phyloP scores from a whole-genome alignment of 2,797 vertebrate genomes.

The Catamblyrhynchus diadema region DNA sequence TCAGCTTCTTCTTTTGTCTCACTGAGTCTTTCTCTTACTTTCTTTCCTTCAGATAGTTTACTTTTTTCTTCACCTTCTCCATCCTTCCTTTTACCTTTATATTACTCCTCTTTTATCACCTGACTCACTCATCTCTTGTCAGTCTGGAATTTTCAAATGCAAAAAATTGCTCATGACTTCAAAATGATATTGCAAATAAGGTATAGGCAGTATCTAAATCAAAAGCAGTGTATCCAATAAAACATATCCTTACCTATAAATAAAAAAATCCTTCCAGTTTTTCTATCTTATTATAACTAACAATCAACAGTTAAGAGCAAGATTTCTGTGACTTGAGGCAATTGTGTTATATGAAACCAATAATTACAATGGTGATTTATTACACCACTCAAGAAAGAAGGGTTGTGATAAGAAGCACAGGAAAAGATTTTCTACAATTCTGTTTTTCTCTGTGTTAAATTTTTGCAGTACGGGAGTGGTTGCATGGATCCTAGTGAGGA shows the following conservation, averaged over 20 bases:
- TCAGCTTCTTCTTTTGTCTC: background rate
- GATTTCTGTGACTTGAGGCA: background rate
- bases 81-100: background rate
- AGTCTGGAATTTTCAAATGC: background rate
- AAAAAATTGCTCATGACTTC: background rate
- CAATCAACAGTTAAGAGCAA: background rate
- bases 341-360: background rate
- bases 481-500: background rate
- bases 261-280: background rate
- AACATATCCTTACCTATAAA: background rate
- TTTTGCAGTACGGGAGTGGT: background rate
- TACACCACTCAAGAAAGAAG: background rate
- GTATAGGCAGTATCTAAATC: background rate
- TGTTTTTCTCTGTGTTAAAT: background rate
- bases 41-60: background rate
- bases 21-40: background rate
- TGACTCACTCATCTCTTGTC: background rate
- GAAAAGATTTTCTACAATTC: background rate
- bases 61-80: background rate
- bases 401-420: background rate
- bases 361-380: background rate
- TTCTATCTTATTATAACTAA: background rate
- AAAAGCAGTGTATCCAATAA: background rate
- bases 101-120: background rate
- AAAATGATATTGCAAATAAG: background rate